A percentile compares a stretch with the other conserved stretches of the same genome.
Evolutionary conservation across 2,888 invertebrate genomes (phyloP).

Genomic region (Platypus cylindrus): DNA sequence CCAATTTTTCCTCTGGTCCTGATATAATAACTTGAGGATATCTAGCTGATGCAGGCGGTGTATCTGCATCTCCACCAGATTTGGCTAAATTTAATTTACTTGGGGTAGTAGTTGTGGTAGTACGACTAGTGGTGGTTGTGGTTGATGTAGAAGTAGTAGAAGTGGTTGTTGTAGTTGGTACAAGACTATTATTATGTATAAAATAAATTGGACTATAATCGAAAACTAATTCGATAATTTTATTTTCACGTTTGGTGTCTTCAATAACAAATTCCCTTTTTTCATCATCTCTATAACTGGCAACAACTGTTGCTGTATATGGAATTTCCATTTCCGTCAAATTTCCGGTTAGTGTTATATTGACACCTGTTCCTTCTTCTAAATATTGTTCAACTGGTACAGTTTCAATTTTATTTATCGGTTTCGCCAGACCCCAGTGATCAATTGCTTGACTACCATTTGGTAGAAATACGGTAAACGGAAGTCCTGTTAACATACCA

Average conservation of each 20-base stretch:
- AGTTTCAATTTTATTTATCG: constrained; percentile 43
- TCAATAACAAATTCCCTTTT: constrained; percentile 45
- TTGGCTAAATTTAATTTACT: too few species aligned
- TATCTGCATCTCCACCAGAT: constrained; percentile 28
- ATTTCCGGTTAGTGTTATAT: constrained; percentile 65
- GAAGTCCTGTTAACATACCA: constrained; percentile 58
- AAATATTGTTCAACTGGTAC: constrained; percentile 45
- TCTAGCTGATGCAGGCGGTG: not conserved
- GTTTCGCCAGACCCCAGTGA: constrained; percentile 52
- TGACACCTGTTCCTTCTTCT: constrained; percentile 68
- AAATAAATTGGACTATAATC: constrained; percentile 68
- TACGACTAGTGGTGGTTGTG: constrained; percentile 35
- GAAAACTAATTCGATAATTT: constrained; percentile 53
- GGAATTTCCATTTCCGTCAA: constrained; percentile 61
- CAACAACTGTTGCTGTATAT: constrained; percentile 58
- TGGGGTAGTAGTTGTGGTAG: constrained; percentile 36
- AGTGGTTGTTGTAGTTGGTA: constrained; percentile 63
- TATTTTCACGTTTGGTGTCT: constrained; percentile 52
- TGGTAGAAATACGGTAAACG: constrained; percentile 47
- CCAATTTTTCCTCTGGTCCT: too few species aligned
- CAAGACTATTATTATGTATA: constrained; percentile 58
- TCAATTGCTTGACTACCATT: constrained; percentile 46
- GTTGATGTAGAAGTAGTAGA: constrained; percentile 41
- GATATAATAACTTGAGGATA: too few species aligned
- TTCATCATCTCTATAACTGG: constrained; percentile 52